Evolutionary conservation across 2,113 vertebrate species (phyloP), one percentile per base, ranked within the genome.

Genomic region (Petromus typicus): DNA sequence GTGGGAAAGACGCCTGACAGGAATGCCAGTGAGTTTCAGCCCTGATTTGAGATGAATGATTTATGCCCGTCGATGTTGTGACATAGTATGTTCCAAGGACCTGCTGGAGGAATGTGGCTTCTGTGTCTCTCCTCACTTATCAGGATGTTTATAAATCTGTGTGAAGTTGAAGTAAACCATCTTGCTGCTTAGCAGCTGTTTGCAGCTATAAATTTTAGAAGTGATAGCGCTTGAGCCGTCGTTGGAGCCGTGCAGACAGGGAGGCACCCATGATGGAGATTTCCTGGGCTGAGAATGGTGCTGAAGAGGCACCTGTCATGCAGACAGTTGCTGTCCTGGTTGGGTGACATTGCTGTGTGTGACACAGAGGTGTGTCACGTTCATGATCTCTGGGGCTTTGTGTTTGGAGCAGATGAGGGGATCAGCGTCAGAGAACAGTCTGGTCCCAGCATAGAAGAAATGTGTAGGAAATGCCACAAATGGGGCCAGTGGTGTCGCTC

Each of bases 131-230:
- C 67, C 86, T 84, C 86, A 81, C 86, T 85, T 75, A 84, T 98
- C 97, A 81, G 0, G 4, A 27, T 96, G 94, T 97, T 97, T 97
- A 95, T 91, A 90, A 67, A 91, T 93, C 76, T 67, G 71, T 54
- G 63, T 92, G 97, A 96, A 69, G 84, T 14, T 79, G 48, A 86
- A 69, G 73, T 85, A 92, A 96, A 67, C 85, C 78, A 88, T 71
- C 45, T 78, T 75, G 80, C 61, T 82, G 80, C 66, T 82, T 61
- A 11, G 1, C 2, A 45, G 82, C 71, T 82, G 88, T 81, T 92
- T 84, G 67, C 61, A 83, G 30, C 87, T 75, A 37, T 45, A 87
- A n/a, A n/a, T 73, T 86, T 71, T 23, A 27, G n/a, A 86, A 22
- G 43, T 43, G 59, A 81, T 16, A 40, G 75, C 91, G 78, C 48